A percentile compares a stretch with the other conserved stretches of the same genome.
These are phyloP conservation scores for Tricholaema leucomelas DNA, from an alignment of 2,113 vertebrate genomes.

Conservation along the genomic window DNA sequence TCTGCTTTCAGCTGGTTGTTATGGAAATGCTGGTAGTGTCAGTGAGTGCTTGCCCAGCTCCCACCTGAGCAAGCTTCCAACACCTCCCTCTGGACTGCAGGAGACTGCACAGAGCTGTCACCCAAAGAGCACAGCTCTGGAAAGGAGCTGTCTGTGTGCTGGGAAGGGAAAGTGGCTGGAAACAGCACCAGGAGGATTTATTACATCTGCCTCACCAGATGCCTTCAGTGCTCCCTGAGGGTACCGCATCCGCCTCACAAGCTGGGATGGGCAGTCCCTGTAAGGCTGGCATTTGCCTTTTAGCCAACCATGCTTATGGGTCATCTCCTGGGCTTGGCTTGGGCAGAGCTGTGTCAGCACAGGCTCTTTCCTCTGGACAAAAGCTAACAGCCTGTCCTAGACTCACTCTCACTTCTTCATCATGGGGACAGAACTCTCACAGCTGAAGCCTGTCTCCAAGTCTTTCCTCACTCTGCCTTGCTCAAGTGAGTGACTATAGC, in stretches of 20 bases:
- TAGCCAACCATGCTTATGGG: fast-evolving
- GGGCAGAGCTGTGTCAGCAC: neutral
- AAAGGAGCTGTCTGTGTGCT: neutral
- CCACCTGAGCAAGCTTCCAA: neutral
- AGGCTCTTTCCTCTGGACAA: neutral
- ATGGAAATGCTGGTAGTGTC: fast-evolving
- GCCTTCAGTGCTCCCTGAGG: neutral
- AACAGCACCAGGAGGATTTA: neutral
- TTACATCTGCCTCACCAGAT: neutral
- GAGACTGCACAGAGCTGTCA: neutral
- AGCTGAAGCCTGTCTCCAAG: neutral
- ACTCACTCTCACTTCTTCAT: neutral
- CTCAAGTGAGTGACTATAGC: neutral
- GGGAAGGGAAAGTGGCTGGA: neutral
- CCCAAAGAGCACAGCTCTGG: neutral
- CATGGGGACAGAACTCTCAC: neutral
- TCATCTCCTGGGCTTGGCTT: neutral
- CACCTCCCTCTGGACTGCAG: neutral
- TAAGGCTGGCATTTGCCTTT: neutral
- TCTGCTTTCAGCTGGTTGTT: neutral
- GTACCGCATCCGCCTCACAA: neutral
- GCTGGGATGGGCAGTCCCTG: neutral
- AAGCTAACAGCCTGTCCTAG: neutral
- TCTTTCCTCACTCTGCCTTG: neutral
- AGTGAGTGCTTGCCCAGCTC: fast-evolving